Conservation (phyloP, 2,797 vertebrate genomes). For the Labroides dimidiatus region DNA sequence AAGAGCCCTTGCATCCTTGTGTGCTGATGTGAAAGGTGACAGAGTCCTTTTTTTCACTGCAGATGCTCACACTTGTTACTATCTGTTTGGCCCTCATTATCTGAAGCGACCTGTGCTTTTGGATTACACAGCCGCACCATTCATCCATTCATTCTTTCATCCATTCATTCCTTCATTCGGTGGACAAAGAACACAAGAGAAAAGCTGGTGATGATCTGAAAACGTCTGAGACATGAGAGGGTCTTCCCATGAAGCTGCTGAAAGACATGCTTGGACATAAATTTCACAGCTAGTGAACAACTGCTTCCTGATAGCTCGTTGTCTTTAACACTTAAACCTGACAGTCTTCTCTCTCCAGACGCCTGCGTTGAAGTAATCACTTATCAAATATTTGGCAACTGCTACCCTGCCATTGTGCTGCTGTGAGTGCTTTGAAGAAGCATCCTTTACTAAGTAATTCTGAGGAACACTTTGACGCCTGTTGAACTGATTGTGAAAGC, state of each 20-base stretch:
- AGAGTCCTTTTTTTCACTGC: constrained; percentile 48
- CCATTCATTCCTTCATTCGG: too few species aligned
- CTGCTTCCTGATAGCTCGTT: constrained; percentile 9
- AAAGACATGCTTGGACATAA: constrained; percentile 16
- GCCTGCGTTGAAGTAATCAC: not conserved
- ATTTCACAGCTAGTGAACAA: too few species aligned
- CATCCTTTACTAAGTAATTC: too few species aligned
- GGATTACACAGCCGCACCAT: constrained; percentile 30
- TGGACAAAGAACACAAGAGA: constrained; percentile 29
- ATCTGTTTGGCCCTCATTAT: constrained; percentile 50
- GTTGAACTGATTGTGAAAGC: too few species aligned
- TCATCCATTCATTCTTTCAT: constrained; percentile 6
- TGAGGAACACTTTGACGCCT: too few species aligned
- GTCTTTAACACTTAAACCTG: constrained; percentile 6
- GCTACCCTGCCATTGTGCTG: too few species aligned
- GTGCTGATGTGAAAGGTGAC: constrained; percentile 52
- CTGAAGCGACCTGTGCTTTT: constrained; percentile 32
- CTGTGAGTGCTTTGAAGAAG: too few species aligned
- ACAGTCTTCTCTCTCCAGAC: constrained; percentile 1
- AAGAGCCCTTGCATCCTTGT: constrained; percentile 55
- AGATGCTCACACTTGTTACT: constrained; percentile 56
- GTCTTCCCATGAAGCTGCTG: too few species aligned
- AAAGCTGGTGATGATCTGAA: constrained; percentile 15
- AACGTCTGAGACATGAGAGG: constrained; percentile 11
- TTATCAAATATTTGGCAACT: constrained; percentile 4